Conservation (phyloP, 2,888 invertebrate genomes). For the Agrilus mali region DNA sequence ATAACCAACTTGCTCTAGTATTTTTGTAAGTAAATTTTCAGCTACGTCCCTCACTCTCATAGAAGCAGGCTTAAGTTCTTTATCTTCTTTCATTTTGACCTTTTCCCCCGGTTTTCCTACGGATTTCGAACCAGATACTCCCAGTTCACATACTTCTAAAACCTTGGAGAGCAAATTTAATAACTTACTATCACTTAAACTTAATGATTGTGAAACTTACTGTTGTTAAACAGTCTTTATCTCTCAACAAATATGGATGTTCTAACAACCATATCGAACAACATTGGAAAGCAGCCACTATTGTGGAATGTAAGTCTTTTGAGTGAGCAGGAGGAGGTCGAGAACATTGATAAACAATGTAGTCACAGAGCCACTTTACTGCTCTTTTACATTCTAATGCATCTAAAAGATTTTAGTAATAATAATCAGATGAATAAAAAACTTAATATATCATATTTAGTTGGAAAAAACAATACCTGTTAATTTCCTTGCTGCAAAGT, state of each 20-base stretch:
- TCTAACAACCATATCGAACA: constrained; percentile 86
- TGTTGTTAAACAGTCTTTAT: constrained; percentile 83
- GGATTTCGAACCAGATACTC: constrained; percentile 91
- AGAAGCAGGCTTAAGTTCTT: constrained; percentile 92
- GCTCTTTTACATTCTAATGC: constrained; percentile 81
- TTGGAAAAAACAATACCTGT: constrained; percentile 38
- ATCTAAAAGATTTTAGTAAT: constrained; percentile 42
- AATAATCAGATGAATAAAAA: too few species aligned
- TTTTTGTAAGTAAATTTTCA: constrained; percentile 80
- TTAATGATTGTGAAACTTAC: constrained; percentile 37
- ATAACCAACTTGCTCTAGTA: constrained; percentile 82
- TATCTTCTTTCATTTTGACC: constrained; percentile 88
- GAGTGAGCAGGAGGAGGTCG: constrained; percentile 89
- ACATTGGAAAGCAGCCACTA: constrained; percentile 86
- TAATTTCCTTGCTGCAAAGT: constrained; percentile 36
- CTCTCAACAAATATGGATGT: constrained; percentile 79
- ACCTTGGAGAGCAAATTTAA: constrained; percentile 17
- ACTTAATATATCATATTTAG: too few species aligned
- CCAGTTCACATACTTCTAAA: constrained; percentile 92
- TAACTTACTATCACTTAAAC: not conserved
- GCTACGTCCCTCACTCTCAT: constrained; percentile 97
- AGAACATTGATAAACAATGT: constrained; percentile 90
- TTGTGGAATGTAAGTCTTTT: constrained; percentile 87
- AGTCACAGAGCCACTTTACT: constrained; percentile 97
- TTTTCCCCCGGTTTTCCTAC: constrained; percentile 77